Base-by-base conservation (phyloP, 2,888 invertebrate genomes). In the Lochmaea crataegi region DNA sequence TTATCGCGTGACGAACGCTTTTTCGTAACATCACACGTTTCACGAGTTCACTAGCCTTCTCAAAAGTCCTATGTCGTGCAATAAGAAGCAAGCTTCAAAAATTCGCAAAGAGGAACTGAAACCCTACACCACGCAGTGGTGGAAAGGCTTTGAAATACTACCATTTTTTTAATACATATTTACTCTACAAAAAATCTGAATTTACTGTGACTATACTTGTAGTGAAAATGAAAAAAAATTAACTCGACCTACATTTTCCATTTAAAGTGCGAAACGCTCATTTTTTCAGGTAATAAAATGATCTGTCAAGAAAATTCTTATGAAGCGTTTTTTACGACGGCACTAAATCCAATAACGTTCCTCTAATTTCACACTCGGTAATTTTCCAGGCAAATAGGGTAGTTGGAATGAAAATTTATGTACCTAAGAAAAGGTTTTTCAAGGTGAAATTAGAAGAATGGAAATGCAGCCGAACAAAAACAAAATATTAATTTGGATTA, bases 281-380 rank as follows among this genome's bases (percentile, higher is more conserved):
- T n/a, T 38, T 60, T 45, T 38, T 60, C 12, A n/a, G 14, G 14
- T 60, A 38, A 38, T 60, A 60, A 38, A 61, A 63, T 63, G 12
- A 41, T n/a, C 61, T 42, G 61, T 63, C 61, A 41, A 63, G 61
- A 42, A 63, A 63, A 63, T 42, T 63, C 42, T 42, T 41, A 63
- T 41, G 42, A 11, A 63, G 16, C 42, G 61, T 42, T 68, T 58
- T 68, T 60, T 61, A 60, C 61, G 48, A 64, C 53, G 45, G 68
- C 41, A 57, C 32, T 64, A 69, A 69, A 73, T 56, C 65, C 68
- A 64, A 69, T 73, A 73, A 73, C 38, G 65, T 57, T 57, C 38
- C 61, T 66, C 65, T 66, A 73, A 73, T 73, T 65, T 69, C 60
- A 65, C 48, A 69, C 60, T 69, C 65, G 57, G 73, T 65, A 65